These are phyloP conservation scores for Orussus abietinus DNA, from an alignment of 1,140 invertebrate species.

Conservation along the genomic window DNA sequence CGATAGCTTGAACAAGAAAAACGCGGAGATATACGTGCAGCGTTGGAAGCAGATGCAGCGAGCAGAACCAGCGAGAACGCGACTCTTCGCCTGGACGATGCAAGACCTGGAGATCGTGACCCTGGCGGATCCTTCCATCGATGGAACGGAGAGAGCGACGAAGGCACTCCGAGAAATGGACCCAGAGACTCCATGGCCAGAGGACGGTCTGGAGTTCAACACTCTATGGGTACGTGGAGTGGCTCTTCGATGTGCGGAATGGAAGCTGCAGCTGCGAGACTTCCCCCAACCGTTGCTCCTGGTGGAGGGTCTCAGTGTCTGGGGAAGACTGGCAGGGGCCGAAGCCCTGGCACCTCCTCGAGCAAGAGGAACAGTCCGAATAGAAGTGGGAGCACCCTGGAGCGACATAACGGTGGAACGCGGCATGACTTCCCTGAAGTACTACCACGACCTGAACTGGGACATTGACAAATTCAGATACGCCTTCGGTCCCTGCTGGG, in stretches of 20 bases:
- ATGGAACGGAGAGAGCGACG: conserved; percentile 77
- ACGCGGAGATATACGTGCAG: conserved; percentile 93
- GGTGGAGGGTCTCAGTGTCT: conserved; percentile 78
- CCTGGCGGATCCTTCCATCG: conserved; percentile 79
- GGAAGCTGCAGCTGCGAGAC: conserved; percentile 89
- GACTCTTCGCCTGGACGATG: conserved; percentile 79
- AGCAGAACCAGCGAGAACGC: conserved; percentile 66
- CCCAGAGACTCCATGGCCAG: conserved; percentile 82
- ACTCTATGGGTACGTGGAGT: conserved; percentile 91
- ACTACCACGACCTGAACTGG: conserved; percentile 97
- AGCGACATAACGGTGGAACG: conserved; percentile 69
- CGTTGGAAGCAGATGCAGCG: conserved; percentile 78
- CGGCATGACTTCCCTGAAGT: conserved; percentile 92
- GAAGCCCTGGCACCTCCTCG: conserved; percentile 79
- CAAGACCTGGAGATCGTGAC: conserved; percentile 76
- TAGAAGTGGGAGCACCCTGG: conserved; percentile 74
- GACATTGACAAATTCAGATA: conserved; percentile 84
- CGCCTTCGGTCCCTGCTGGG: conserved; percentile 98
- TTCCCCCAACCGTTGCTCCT: conserved; percentile 90
- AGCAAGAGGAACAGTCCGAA: conserved; percentile 67
- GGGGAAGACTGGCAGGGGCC: conserved; percentile 85
- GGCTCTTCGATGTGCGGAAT: conserved; percentile 73
- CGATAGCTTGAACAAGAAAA: conserved; percentile 78
- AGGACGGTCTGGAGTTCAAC: conserved; percentile 84
- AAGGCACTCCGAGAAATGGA: conserved; percentile 77